Percentiles rank a stretch among this genome's conserved stretches.
Evolutionary conservation across 2,113 vertebrate genomes (phyloP).

Genomic region (Agelaius tricolor): DNA sequence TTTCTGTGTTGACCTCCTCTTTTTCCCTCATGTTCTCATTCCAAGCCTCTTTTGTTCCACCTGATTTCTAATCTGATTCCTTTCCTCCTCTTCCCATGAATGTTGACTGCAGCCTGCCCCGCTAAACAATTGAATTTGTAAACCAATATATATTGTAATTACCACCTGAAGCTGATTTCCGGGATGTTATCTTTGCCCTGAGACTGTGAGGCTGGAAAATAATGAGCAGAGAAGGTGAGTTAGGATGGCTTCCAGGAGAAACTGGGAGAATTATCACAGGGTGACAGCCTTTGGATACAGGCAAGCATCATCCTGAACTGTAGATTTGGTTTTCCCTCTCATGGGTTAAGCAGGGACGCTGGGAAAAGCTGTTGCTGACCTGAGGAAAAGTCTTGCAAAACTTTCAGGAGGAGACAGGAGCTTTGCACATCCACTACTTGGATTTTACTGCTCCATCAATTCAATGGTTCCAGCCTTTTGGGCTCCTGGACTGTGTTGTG

Average conservation of each 20-base stretch:
- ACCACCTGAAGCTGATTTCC: slow-evolving; percentile 62
- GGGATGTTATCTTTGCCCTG: slow-evolving; percentile 51
- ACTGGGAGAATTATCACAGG: background rate
- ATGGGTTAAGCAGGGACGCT: background rate
- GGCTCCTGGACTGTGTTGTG: background rate
- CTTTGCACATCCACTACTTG: background rate
- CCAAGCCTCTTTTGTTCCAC: slow-evolving; percentile 38
- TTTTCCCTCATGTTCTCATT: background rate
- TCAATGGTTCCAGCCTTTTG: background rate
- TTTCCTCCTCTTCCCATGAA: background rate
- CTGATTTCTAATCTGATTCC: slow-evolving; percentile 43
- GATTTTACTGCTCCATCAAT: background rate
- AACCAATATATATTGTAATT: slow-evolving; percentile 69
- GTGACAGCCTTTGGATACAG: background rate
- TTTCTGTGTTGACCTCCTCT: background rate
- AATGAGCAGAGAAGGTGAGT: slow-evolving; percentile 21
- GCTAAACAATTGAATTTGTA: slow-evolving; percentile 52
- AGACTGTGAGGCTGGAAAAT: background rate
- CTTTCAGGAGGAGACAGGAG: background rate
- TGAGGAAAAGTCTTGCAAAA: background rate
- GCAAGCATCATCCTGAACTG: background rate
- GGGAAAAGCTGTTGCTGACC: background rate
- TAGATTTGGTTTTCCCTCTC: background rate
- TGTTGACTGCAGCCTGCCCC: background rate
- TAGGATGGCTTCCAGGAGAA: background rate